phyloP scores from a whole-genome alignment of 1,140 invertebrate genomes.

The Euglossa dilemma region DNA sequence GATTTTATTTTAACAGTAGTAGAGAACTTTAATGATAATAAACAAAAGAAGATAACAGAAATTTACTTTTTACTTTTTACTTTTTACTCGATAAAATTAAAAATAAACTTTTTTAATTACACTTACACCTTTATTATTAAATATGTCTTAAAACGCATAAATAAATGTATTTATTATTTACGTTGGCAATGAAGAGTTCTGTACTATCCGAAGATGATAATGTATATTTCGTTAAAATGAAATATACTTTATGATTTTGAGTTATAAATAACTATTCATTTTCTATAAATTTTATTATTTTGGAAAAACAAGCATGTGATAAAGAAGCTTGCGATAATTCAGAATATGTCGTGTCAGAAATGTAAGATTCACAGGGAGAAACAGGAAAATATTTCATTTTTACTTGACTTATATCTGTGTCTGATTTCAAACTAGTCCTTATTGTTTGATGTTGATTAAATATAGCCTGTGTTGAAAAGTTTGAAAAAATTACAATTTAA shows the following conservation, averaged over 20 bases:
- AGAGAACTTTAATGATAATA: background rate
- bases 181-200: conserved; percentile 44
- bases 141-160: background rate
- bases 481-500: background rate
- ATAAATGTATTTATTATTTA: background rate
- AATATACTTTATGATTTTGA: background rate
- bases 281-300: background rate
- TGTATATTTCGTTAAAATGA: background rate
- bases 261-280: background rate
- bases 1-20: no score
- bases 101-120: background rate
- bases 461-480: conserved; percentile 52
- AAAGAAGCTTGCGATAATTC: background rate
- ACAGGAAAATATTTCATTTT: background rate
- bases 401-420: background rate
- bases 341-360: background rate
- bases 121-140: background rate
- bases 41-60: background rate
- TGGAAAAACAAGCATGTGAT: background rate
- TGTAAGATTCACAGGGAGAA: conserved; percentile 4
- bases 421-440: background rate
- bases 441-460: conserved; percentile 55
- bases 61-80: background rate
- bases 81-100: background rate
- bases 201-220: conserved; percentile 35